Evolutionary conservation across 2,888 invertebrate genomes (phyloP), one percentile per base, ranked within the genome.

Genomic region (Himalopsyche kuldschensis): DNA sequence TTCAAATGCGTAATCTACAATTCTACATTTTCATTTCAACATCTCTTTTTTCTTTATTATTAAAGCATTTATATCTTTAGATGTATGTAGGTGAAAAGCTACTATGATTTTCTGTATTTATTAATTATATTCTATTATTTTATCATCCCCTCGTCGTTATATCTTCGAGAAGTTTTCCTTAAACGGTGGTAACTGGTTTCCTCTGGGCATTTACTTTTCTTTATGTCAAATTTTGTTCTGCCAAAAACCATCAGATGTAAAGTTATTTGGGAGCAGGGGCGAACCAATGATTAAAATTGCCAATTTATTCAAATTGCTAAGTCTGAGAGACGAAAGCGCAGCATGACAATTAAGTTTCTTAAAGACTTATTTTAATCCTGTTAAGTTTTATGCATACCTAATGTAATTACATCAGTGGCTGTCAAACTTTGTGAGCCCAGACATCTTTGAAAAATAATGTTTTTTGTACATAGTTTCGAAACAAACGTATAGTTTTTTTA

Each of bases 371-470:
- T 69, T 69, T 69, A 69, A 69, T 69, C 69, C 69, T 69, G 69
- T 69, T 69, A 69, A 69, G 69, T 69, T 69, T 69, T 69, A 69
- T 69, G 69, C 69, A 69, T 69, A 69, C 69, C 69, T 69, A 69
- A 69, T 69, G 69, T 69, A 69, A 69, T 69, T 69, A 69, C 30
- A 20, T 69, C 69, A 27, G 30, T 30, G 69, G 27, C 15, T 69
- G 15, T 69, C 27, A 69, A 69, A 30, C 69, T 69, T 69, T 27
- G 1, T 30, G 30, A 69, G 8, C 1, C 41, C 41, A n/a, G n/a
- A n/a, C n/a, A n/a, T n/a, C n/a, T n/a, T n/a, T n/a, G n/a, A n/a
- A n/a, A n/a, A n/a, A n/a, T n/a, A n/a, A n/a, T n/a, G n/a, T n/a
- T n/a, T n/a, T n/a, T n/a, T n/a, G n/a, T n/a, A n/a, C n/a, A n/a